Base-by-base conservation (phyloP, 2,888 invertebrate genomes). In the Epinotia ramella region DNA sequence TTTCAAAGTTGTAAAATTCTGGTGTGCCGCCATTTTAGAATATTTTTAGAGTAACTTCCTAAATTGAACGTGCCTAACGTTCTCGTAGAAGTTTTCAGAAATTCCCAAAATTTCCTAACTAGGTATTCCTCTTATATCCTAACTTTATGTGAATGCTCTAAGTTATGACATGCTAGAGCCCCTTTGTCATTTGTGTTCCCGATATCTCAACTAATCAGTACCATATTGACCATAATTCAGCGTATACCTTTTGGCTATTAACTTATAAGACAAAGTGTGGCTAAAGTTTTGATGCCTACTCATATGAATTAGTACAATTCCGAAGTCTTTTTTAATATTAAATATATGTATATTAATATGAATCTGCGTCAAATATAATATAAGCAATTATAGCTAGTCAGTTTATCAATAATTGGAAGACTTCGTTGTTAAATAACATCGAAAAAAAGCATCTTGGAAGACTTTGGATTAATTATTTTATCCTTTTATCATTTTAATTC, bases 341-440 rank as follows among this genome's bases (percentile, higher is more conserved):
- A 66, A 18, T 72, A 49, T 67, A 44, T 71, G 28, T 67, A 62
- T 66, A 65, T 13, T 33, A 40, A 56, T 75, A 65, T 46, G 12
- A 49, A 49, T 76, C 57, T 76, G 72, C 71, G 16, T 57, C 62
- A 76, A 63, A 66, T 72, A 67, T 57, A 56, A 76, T 66, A 59
- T 67, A 71, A 71, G 70, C 70, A 71, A 60, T 75, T 75, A 46
- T 69, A 62, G 40, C 67, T 73, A 73, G 56, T 64, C 65, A 70
- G 53, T 70, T 63, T 62, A 63, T 70, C 57, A 78, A 80, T 85
- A 79, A 82, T 79, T 91, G 93, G 92, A 93, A 93, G 92, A 93
- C 91, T 93, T 94, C 93, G 93, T 93, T 93, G 92, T 91, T 85
- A 88, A 81, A 87, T 84, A 83, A 79, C 81, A 79, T 83, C 79